Evolutionary conservation across 2,888 invertebrate genomes (phyloP).

Genomic region (Dyspetes luteomarginatus): DNA sequence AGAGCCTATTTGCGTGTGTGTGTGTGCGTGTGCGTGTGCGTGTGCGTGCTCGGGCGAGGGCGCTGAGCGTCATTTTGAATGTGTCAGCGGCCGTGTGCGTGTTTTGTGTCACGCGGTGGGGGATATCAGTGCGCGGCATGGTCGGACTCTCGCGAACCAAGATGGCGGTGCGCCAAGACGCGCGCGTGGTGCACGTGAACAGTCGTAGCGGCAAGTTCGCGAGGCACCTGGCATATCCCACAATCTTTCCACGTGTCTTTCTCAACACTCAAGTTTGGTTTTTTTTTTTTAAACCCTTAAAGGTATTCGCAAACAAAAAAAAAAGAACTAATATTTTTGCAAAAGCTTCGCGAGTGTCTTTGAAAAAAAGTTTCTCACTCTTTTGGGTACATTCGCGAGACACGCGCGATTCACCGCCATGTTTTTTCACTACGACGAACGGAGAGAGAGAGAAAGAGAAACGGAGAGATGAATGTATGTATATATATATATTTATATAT

Average conservation of each 20-base stretch:
- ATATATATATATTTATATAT: too few relatives aligned
- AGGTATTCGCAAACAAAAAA: too few relatives aligned
- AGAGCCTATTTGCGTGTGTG: neutral
- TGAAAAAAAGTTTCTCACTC: conserved; percentile 25
- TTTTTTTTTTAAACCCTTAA: neutral
- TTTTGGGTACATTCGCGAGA: conserved; percentile 16
- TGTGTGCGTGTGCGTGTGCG: conserved; percentile 5
- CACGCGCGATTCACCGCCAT: conserved; percentile 55
- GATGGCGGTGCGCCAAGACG: conserved; percentile 65
- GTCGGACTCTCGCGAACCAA: conserved; percentile 63
- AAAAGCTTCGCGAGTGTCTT: neutral
- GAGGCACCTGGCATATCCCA: conserved; percentile 56
- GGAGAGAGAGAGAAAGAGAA: conserved; percentile 12
- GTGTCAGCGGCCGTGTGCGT: conserved; percentile 5
- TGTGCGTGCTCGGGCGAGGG: neutral
- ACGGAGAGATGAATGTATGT: too few relatives aligned
- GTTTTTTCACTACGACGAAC: conserved; percentile 41
- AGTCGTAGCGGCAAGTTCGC: conserved; percentile 59
- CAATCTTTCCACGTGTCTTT: conserved; percentile 56
- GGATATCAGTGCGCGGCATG: conserved; percentile 67
- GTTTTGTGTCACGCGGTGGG: conserved; percentile 57
- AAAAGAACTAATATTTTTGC: too few relatives aligned
- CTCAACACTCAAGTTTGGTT: neutral
- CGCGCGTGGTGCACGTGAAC: conserved; percentile 66
- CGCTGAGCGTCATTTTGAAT: neutral